phyloP scores from a whole-genome alignment of 2,888 invertebrate genomes.

The Ormyrus rosae region DNA sequence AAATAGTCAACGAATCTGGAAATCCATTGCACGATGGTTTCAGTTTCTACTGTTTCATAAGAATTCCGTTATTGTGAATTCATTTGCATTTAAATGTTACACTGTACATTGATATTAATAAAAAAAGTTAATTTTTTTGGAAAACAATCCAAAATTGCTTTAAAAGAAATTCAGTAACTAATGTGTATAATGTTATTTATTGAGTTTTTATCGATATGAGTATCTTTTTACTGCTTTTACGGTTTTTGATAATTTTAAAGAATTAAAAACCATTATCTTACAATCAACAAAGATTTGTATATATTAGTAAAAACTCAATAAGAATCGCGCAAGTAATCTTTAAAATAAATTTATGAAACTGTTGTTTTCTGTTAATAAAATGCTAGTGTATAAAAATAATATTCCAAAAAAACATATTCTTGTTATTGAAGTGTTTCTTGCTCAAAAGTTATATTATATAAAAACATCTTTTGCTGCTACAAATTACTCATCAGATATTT shows the following conservation, averaged over 20 bases:
- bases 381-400: constrained; percentile 26
- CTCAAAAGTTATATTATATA: background rate
- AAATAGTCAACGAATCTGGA: constrained; percentile 27
- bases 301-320: constrained; percentile 25
- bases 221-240: constrained; percentile 21
- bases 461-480: background rate
- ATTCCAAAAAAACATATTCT: background rate
- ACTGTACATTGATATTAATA: constrained; percentile 16
- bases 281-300: background rate
- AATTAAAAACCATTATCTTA: background rate
- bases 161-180: background rate
- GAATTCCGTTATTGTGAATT: constrained; percentile 49
- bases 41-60: constrained; percentile 19
- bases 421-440: constrained; percentile 13
- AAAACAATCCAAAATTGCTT: constrained; percentile 18
- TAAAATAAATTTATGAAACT: constrained; percentile 34
- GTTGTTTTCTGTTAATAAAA: constrained; percentile 39
- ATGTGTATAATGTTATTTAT: constrained; percentile 7
- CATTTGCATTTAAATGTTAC: constrained; percentile 37
- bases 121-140: background rate
- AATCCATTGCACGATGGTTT: background rate
- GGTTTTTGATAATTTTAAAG: background rate
- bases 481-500: too few species aligned
- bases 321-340: constrained; percentile 40
- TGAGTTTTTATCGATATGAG: constrained; percentile 28